These are phyloP conservation scores for Pristionchus pacificus DNA, from an alignment of 1,140 invertebrate species.

Conservation along the genomic window DNA sequence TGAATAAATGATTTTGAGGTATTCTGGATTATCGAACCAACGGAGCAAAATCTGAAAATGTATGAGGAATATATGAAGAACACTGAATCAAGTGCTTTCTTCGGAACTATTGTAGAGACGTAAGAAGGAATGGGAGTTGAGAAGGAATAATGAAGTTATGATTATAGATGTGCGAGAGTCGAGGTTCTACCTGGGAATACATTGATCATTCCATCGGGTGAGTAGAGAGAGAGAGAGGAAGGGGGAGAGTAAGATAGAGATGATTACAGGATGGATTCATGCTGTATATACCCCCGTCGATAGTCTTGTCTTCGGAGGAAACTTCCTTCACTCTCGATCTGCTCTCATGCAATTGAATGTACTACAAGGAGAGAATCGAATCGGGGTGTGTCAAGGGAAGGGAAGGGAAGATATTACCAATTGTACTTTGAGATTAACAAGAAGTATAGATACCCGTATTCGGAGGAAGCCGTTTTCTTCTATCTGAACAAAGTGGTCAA, in stretches of 20 bases:
- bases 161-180: background rate
- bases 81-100: conserved; percentile 77
- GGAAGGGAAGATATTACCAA: conserved; percentile 30
- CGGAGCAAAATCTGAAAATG: conserved; percentile 79
- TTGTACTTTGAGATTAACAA: conserved; percentile 72
- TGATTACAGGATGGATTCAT: conserved; percentile 84
- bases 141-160: no score
- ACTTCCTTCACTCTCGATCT: conserved; percentile 91
- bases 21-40: conserved; percentile 93
- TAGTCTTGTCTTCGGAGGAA: conserved; percentile 93
- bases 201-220: conserved; percentile 87
- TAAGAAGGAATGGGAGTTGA: conserved; percentile 86
- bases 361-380: conserved; percentile 86
- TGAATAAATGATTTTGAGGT: no score
- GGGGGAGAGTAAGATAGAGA: conserved; percentile 28
- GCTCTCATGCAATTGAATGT: conserved; percentile 67
- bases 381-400: conserved; percentile 32
- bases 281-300: conserved; percentile 92
- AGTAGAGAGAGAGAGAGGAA: no score
- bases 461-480: conserved; percentile 96
- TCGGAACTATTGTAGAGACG: conserved; percentile 86
- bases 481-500: conserved; percentile 80
- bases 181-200: conserved; percentile 74
- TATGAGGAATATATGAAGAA: conserved; percentile 83
- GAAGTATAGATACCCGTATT: conserved; percentile 95